Evolutionary conservation across 2,113 vertebrate species (phyloP), one percentile per base, ranked within the genome.

Genomic region (Anser cygnoides): DNA sequence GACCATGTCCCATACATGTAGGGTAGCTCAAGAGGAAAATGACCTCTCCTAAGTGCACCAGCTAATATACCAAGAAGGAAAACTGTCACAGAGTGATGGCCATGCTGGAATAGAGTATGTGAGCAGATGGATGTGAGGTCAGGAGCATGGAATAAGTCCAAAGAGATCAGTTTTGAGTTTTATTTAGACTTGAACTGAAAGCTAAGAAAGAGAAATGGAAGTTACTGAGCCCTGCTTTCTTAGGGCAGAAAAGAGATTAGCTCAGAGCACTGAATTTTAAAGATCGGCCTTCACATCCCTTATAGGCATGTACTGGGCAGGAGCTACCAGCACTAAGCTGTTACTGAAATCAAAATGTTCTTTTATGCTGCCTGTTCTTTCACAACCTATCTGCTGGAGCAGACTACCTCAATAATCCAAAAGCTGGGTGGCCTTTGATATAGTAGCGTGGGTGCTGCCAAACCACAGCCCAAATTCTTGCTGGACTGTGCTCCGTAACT

Each of bases 111-210:
- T 8, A 89, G 58, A 35, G 78, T 65, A 90, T 68, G 41, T 73
- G 89, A 96, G 85, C 94, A 95, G 90, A 95, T 94, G 90, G 93
- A 72, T 58, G 23, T 87, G 92, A 92, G 92, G 84, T 96, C 90
- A 94, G 59, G 46, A 83, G 58, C 82, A 74, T 80, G 91, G 94
- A 96, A 39, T 41, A 73, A 77, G 19, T 84, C 81, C 93, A 96
- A 81, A 75, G 31, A 86, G 62, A 86, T 91, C 74, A 57, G 39
- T 63, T 84, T 61, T 12, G 84, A 66, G 61, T 77, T 95, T 91
- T 86, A 88, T 87, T 92, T 93, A 84, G 89, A 85, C 59, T 91
- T 76, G n/a, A 93, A 86, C 25, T 41, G 74, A 83, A 92, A 90
- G 84, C 63, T 84, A 85, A 55, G 54, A 71, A 73, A 87, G 70